Percentiles rank a stretch among this genome's conserved stretches.
Evolutionary conservation across 2,113 vertebrate genomes (phyloP).

Genomic region (Nothocercus nigrocapillus): DNA sequence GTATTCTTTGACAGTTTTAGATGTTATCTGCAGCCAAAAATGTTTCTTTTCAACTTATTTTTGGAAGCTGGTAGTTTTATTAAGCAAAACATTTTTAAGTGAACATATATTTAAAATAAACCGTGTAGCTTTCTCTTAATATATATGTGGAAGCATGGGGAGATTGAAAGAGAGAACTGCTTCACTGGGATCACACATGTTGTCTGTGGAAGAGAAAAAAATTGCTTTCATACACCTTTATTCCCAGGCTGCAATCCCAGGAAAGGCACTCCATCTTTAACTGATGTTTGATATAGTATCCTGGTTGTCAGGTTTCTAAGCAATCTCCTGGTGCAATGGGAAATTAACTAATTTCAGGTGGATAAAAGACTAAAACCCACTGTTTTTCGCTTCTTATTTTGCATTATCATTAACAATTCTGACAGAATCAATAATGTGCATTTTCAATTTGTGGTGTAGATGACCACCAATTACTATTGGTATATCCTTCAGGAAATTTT

Average conservation of each 20-base stretch:
- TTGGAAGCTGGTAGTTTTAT: background rate
- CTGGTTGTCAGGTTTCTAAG: background rate
- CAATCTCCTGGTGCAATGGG: background rate
- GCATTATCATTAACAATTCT: constrained; percentile 20
- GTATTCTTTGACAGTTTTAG: background rate
- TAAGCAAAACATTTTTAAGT: background rate
- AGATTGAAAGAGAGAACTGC: background rate
- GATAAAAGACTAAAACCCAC: background rate
- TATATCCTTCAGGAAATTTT: constrained; percentile 17
- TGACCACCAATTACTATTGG: background rate
- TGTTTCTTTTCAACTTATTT: background rate
- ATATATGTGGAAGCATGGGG: background rate
- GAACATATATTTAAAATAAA: background rate
- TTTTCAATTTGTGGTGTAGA: constrained; percentile 41
- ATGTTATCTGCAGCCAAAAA: background rate
- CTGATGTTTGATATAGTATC: background rate
- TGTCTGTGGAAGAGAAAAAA: background rate
- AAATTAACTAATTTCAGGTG: constrained; percentile 36
- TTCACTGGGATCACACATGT: background rate
- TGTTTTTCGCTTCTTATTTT: constrained; percentile 17
- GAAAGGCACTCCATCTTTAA: background rate
- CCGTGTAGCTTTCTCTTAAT: background rate
- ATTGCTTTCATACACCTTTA: background rate
- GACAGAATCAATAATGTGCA: constrained; percentile 35
- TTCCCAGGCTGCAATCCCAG: background rate